These are phyloP conservation scores for Meandrusa payeni DNA, from an alignment of 2,888 invertebrate genomes.

Conservation along the genomic window DNA sequence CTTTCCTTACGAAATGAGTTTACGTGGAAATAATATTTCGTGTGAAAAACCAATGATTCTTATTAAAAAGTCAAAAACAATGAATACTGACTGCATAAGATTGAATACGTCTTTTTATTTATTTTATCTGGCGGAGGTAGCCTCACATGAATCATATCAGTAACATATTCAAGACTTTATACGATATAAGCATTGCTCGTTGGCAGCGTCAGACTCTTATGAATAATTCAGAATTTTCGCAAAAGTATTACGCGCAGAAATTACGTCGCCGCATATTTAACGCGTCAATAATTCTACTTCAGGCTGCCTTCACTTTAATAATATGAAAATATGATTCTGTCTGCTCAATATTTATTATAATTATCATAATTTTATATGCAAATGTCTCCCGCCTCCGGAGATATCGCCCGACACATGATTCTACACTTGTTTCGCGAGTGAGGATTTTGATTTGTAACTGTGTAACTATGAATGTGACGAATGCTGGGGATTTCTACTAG, in stretches of 20 bases:
- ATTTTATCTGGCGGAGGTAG: not conserved
- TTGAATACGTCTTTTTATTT: not conserved
- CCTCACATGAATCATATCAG: not conserved
- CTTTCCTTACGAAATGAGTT: too few relatives aligned
- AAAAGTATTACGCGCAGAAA: conserved; percentile 7
- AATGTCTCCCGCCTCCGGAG: too few relatives aligned
- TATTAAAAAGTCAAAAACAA: too few relatives aligned
- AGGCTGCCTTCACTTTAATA: not conserved
- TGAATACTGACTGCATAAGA: not conserved
- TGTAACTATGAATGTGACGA: too few relatives aligned
- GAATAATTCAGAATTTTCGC: conserved; percentile 10
- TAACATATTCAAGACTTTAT: conserved; percentile 9
- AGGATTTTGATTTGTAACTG: too few relatives aligned
- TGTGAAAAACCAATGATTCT: too few relatives aligned
- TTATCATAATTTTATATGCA: not conserved
- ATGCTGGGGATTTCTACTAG: too few relatives aligned
- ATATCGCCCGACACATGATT: too few relatives aligned
- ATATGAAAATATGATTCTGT: not conserved
- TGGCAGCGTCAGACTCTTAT: not conserved
- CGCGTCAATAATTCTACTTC: conserved; percentile 2
- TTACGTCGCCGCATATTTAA: conserved; percentile 1
- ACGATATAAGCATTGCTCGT: not conserved
- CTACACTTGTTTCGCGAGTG: too few relatives aligned
- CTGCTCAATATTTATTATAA: too few relatives aligned
- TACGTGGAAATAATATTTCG: too few relatives aligned